These are phyloP conservation scores for Peromyscus aztecus DNA, from an alignment of 2,797 vertebrate species.

Conservation along the genomic window DNA sequence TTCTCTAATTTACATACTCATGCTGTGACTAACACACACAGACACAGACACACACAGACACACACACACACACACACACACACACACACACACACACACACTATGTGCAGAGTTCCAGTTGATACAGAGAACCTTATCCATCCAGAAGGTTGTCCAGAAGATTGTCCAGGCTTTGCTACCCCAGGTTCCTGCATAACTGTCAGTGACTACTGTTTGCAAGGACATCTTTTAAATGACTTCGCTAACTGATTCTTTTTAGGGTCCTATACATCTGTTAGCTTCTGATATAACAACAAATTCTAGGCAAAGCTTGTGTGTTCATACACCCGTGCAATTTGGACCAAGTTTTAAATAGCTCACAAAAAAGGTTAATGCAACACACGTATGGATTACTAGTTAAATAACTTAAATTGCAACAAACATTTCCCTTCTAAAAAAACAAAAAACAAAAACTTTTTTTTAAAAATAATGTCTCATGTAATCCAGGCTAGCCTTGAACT, in stretches of 20 bases:
- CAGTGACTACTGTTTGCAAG: neutral
- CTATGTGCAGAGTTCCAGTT: accelerated
- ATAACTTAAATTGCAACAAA: neutral
- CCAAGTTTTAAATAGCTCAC: conserved; percentile 2
- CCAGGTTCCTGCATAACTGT: neutral
- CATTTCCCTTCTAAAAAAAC: neutral
- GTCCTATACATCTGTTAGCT: neutral
- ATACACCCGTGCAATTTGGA: neutral
- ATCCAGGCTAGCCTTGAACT: neutral
- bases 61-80: neutral
- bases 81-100: neutral
- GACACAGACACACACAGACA: neutral
- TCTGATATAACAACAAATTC: neutral
- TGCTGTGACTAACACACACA: neutral
- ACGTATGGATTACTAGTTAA: neutral
- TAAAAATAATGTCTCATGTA: neutral
- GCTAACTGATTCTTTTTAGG: neutral
- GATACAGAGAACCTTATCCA: neutral
- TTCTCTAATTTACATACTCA: neutral
- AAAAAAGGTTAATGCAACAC: neutral
- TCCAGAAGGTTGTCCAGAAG: no score
- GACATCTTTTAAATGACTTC: neutral
- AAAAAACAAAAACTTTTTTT: neutral
- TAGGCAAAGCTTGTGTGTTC: neutral
- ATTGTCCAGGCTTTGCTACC: no score